Evolutionary conservation across 2,113 vertebrate genomes (phyloP), one percentile per base, ranked within the genome.

Genomic region (Vanacampus margaritifer): DNA sequence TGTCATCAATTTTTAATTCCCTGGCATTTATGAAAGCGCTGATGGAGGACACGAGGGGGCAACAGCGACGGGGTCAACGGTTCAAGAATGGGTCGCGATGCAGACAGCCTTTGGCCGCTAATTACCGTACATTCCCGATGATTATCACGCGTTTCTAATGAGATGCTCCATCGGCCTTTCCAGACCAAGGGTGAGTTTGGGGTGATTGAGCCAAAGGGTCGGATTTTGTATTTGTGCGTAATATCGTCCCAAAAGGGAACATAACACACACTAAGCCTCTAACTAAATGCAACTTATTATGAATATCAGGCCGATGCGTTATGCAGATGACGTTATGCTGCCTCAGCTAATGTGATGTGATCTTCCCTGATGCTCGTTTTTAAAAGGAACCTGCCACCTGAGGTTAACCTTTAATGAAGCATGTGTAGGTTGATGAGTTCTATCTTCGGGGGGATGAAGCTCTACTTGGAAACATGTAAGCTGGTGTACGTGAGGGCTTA

Each of bases 71-170:
- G 12, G 50, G 10, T 36, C 57, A 8, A 26, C 37, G 62, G 75
- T 71, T 81, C 71, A 80, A 54, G 68, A 73, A 37, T 59, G 41
- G 68, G 71, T 69, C 68, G 79, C 32, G 63, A 45, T 60, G 36
- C 23, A 43, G 45, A 68, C 43, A 64, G 68, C 68, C 68, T 58
- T 21, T 39, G 63, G 43, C 75, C 58, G 53, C 71, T 76, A 80
- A 89, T 86, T 81, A 78, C 68, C 26, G 13, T 54, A 61, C 74
- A 83, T 84, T 83, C 78, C 79, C 81, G 79, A 85, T 84, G 75
- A 73, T 79, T 73, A 80, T 88, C 64, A 71, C 63, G 39, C 24
- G 66, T 75, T 73, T 78, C 57, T 71, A 81, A 81, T 78, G 64
- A 79, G 63, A 72, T 26, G 17, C 67, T 67, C 63, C 41, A 36